Base-by-base conservation (phyloP, 2,113 vertebrate genomes). In the Cebus imitator region DNA sequence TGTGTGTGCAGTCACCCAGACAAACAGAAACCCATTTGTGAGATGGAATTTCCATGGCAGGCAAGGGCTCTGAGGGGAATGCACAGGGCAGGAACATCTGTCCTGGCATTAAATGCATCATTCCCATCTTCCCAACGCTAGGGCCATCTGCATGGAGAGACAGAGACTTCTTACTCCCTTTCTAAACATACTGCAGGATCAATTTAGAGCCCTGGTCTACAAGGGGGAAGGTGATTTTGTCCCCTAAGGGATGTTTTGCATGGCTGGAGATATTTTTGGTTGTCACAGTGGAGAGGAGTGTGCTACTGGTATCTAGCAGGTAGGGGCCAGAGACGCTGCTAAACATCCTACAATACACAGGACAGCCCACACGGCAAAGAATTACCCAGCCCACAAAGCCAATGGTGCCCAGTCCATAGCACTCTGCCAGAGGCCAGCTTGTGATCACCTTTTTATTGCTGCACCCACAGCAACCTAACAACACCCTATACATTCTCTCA, bases 11-110 rank as follows among this genome's bases (percentile, higher is more conserved):
- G 80, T 5, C 1, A 50, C 72, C 94, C 57, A 66, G 72, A 40
- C 93, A 97, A 96, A 97, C 85, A 95, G 93, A 96, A 87, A 70
- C 79, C 92, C 78, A n/a, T 68, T 5, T 66, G 82, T 40, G 94
- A 88, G 94, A 18, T 4, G 66, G 84, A 68, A 85, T 94, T 73
- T 93, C 96, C 95, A 45, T 4, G 64, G 70, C 78, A 73, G 79
- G 87, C 5, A 37, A 50, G 8, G 82, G 90, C 32, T 3, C 6
- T 2, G 83, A 1, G 0, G 17, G 52, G 52, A 45, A 87, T 9
- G 61, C 8, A 25, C 9, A 0, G 30, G 75, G 25, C 78, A 21
- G 81, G 73, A 45, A 58, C 81, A 18, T 17, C 80, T 78, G 94
- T 58, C 82, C 80, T 10, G 2, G 32, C 5, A 12, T 30, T 50